A percentile compares a stretch with the other conserved stretches of the same genome.
Evolutionary conservation across 1,140 invertebrate species (phyloP).

Genomic region (Drosophila melanogaster): Release_6_plus_ISO1_MT NT_033779.5:10004001-10004500

Average conservation of each 20-base stretch:
- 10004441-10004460: conserved; percentile 78
- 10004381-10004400: neutral
- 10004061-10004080: conserved; percentile 80
- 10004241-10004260: conserved; percentile 60
- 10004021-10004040: conserved; percentile 80
- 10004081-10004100: conserved; percentile 76
- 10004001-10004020: conserved; percentile 72
- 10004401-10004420: conserved; percentile 7
- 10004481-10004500: conserved; percentile 20
- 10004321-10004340: conserved; percentile 24
- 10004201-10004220: neutral
- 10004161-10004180: neutral
- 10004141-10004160: neutral
- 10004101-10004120: conserved; percentile 83
- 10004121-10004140: conserved; percentile 71
- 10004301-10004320: conserved; percentile 47
- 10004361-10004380: neutral
- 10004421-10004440: conserved; percentile 65
- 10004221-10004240: conserved; percentile 59
- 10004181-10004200: neutral
- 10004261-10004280: conserved; percentile 34
- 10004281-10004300: conserved; percentile 18
- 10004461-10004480: conserved; percentile 36
- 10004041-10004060: conserved; percentile 83
- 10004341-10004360: conserved; percentile 18